These are phyloP conservation scores for Synergus laeviventris DNA, from an alignment of 2,888 invertebrate species.

Conservation along the genomic window DNA sequence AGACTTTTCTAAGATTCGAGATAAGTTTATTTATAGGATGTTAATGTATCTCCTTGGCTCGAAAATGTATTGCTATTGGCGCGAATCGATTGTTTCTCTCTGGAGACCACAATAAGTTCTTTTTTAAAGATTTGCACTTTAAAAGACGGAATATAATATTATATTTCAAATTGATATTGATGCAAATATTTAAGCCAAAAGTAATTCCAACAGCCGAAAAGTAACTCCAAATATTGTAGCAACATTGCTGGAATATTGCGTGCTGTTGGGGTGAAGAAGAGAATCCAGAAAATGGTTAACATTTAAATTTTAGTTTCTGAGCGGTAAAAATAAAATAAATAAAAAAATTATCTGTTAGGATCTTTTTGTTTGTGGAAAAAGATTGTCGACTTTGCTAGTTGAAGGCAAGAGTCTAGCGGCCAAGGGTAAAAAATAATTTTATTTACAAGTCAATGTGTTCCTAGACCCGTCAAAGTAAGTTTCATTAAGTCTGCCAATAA, in stretches of 20 bases:
- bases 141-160: neutral
- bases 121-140: neutral
- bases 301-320: no score
- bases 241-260: no score
- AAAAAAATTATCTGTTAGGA: neutral
- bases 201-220: neutral
- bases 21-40: slow-evolving; percentile 26
- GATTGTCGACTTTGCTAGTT: neutral
- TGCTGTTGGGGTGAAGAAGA: no score
- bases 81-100: slow-evolving; percentile 24
- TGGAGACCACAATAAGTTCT: neutral
- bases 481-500: slow-evolving; percentile 51
- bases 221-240: no score
- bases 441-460: slow-evolving; percentile 46
- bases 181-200: neutral
- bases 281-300: no score
- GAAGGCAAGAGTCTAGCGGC: slow-evolving; percentile 13
- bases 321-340: neutral
- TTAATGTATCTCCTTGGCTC: slow-evolving; percentile 25
- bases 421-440: slow-evolving; percentile 26
- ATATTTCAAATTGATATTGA: neutral
- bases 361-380: neutral
- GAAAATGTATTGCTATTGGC: neutral
- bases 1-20: slow-evolving; percentile 34
- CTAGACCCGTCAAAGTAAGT: slow-evolving; percentile 40